Base-by-base conservation (phyloP, 2,888 invertebrate genomes). In the Hetaerina titia region DNA sequence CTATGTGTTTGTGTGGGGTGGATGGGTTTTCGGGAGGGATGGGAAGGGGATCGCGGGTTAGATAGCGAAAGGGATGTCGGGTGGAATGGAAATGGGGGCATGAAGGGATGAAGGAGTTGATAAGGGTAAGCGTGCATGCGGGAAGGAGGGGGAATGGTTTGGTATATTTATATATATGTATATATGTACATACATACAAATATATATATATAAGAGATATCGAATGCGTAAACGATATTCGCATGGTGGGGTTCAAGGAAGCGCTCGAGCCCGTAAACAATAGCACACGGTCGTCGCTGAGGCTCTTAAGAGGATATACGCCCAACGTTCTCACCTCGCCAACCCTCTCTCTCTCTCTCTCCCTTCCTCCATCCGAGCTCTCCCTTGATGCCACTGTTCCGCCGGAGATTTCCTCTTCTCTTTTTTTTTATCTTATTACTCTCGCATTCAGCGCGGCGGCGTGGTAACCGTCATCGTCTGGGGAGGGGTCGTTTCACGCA, bases 81-180 rank as follows among this genome's bases (percentile, higher is more conserved):
- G 11, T 7, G 89, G 60, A 58, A 57, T 58, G 89, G 89, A 60
- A 89, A 58, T 89, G 60, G 60, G 89, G 89, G 58, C 57, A 58
- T 25, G 89, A 25, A 25, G 60, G 57, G 57, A 90, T 60, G 31
- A 60, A 60, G 89, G 89, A 31, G 60, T 60, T 31, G 57, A 57
- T 25, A 60, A 60, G 89, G 89, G 60, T 58, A n/a, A 56, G 56
- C 25, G 25, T 60, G 58, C 89, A 60, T 56, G 60, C 15, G 89
- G 60, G 60, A 60, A 90, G n/a, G 81, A n/a, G 25, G 58, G 25
- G 60, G 25, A 89, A 90, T 13, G 89, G 89, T 58, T 90, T n/a
- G 60, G 89, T 25, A 58, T 22, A 8, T n/a, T 11, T 25, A 81
- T 25, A 60, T 60, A 90, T 17, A 90, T 25, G 25, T 22, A 15